These are phyloP conservation scores for Epinephelus malabaricus DNA, from an alignment of 2,797 vertebrate species.

Conservation along the genomic window DNA sequence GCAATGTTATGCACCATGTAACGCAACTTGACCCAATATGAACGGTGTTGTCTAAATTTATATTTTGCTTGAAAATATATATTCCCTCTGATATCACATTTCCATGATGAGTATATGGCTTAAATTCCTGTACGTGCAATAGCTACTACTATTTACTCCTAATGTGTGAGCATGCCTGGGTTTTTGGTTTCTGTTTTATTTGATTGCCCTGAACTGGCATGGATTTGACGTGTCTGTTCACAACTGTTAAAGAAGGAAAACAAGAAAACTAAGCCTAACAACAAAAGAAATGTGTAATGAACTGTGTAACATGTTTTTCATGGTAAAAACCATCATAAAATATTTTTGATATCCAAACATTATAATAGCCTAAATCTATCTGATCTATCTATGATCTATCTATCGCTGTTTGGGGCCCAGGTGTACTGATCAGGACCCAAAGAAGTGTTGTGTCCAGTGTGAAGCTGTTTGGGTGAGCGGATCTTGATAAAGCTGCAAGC, in stretches of 20 bases:
- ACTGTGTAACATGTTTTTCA: constrained; percentile 60
- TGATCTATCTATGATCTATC: no score
- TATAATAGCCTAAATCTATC: no score
- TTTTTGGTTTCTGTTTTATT: constrained; percentile 52
- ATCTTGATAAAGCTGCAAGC: no score
- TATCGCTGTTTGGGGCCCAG: no score
- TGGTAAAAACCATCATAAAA: constrained; percentile 2
- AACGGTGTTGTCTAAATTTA: no score
- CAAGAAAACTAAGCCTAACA: constrained; percentile 40
- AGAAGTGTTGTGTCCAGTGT: no score
- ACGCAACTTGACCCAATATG: no score
- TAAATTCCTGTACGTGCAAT: constrained; percentile 90
- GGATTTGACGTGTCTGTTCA: constrained; percentile 66
- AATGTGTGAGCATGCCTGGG: constrained; percentile 55
- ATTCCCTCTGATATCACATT: constrained; percentile 63
- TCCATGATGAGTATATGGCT: constrained; percentile 76
- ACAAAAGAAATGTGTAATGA: constrained; percentile 67
- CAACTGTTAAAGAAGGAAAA: constrained; percentile 57
- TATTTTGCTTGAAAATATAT: no score
- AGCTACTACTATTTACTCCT: constrained; percentile 78
- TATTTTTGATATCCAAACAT: no score
- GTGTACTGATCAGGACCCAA: no score
- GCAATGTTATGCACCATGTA: no score
- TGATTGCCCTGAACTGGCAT: constrained; percentile 66
- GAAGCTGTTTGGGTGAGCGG: no score